Base-by-base conservation (phyloP, 2,888 invertebrate genomes). In the Rhaphigaster nebulosa region DNA sequence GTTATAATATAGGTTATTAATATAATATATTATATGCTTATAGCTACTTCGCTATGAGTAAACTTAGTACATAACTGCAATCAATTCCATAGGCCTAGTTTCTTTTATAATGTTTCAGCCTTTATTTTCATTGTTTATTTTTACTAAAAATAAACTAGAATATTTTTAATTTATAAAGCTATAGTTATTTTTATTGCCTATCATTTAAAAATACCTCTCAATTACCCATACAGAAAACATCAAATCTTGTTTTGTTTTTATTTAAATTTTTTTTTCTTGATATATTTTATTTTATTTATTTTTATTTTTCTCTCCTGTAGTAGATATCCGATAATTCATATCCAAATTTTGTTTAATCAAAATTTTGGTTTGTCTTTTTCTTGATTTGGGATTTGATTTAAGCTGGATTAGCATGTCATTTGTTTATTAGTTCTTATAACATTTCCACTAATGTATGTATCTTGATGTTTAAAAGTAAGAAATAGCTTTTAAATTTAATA, bases 331-430 rank as follows among this genome's bases (percentile, higher is more conserved):
- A 29, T 88, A 20, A 38, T 88, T 88, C 80, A 65, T 80, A 87
- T 56, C 89, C 90, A 90, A 90, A 60, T 52, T n/a, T 70, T 56
- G 65, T 88, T 52, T 70, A 84, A 76, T 34, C 54, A 87, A 87
- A 26, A 52, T 23, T 52, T 54, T 54, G 87, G 52, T 23, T 56
- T 54, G 52, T 56, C 52, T 56, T 34, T 54, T 54, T 45, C 29
- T 54, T 56, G 54, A 52, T 92, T 90, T 89, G 88, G 91, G 89
- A 87, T 87, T 87, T 80, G 38, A 20, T 41, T 41, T 26, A 80
- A 80, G 45, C 80, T 41, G 80, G 80, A 80, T 41, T 45, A 26
- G 26, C 80, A 80, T 80, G 23, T 45, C 12, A 80, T 45, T 41
- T 80, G 80, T 38, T 80, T 80, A 80, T 41, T 41, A 26, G 23